Percentiles rank a stretch among this genome's conserved stretches.
Conservation (phyloP, 1,140 invertebrate genomes). For the Reticulitermes speratus region DNA sequence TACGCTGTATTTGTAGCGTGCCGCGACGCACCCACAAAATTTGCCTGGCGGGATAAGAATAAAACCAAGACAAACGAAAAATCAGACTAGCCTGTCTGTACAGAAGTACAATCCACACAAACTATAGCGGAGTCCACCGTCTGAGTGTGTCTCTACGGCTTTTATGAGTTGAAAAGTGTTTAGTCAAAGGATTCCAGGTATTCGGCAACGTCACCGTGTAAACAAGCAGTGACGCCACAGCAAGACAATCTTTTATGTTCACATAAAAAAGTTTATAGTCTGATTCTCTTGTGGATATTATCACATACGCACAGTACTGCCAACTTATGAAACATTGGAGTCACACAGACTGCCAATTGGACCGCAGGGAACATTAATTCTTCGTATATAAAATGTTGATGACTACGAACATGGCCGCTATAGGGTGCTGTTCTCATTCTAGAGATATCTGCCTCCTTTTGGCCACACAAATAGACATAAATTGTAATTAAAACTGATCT, state of each 20-base stretch:
- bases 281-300: not conserved
- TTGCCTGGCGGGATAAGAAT: no score
- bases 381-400: not conserved
- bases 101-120: no score
- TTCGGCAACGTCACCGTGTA: not conserved
- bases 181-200: not conserved
- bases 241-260: not conserved
- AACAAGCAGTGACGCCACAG: not conserved
- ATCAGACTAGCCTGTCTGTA: no score
- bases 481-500: not conserved
- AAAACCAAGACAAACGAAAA: no score
- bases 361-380: not conserved
- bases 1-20: no score
- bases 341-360: no score
- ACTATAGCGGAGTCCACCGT: no score
- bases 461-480: not conserved
- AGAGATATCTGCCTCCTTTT: not conserved
- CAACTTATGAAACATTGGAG: not conserved
- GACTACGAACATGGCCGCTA: not conserved
- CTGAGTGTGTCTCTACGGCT: not conserved
- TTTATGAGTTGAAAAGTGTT: not conserved
- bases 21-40: no score
- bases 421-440: not conserved
- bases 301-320: not conserved
- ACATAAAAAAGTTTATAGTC: not conserved